Evolutionary conservation across 2,888 invertebrate species (phyloP).

Genomic region (Heteromurus nitidus): DNA sequence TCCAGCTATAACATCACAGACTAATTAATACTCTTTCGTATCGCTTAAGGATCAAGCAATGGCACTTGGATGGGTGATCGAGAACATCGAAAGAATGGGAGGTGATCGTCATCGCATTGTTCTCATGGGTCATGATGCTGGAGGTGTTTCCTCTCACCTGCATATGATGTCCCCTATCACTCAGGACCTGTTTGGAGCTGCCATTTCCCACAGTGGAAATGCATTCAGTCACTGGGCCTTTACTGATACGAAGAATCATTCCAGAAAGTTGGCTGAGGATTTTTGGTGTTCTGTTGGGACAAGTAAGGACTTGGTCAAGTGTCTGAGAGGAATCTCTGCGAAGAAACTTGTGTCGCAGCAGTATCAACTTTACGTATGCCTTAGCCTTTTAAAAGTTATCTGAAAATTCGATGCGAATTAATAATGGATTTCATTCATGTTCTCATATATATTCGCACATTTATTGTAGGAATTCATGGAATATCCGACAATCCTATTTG

Average conservation of each 20-base stretch:
- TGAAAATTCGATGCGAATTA: not conserved
- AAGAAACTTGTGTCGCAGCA: constrained; percentile 67
- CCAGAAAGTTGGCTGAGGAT: constrained; percentile 60
- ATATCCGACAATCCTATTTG: constrained; percentile 69
- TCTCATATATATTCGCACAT: too few species aligned
- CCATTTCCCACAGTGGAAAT: constrained; percentile 61
- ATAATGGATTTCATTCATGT: not conserved
- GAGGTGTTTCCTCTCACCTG: constrained; percentile 60
- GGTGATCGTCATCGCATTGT: constrained; percentile 60
- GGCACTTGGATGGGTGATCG: constrained; percentile 61
- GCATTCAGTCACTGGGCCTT: constrained; percentile 70
- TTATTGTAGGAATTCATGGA: constrained; percentile 66
- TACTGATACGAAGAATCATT: constrained; percentile 43
- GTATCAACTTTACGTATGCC: constrained; percentile 62
- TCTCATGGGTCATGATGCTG: constrained; percentile 65
- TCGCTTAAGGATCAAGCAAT: constrained; percentile 54
- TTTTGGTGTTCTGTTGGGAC: constrained; percentile 65
- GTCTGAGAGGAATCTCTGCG: constrained; percentile 62
- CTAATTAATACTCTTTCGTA: not conserved
- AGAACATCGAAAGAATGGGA: constrained; percentile 67
- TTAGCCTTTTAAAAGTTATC: not conserved
- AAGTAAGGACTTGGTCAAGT: constrained; percentile 53
- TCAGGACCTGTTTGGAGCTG: constrained; percentile 57
- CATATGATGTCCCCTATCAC: constrained; percentile 68
- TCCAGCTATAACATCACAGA: not conserved